Percentiles rank a stretch among this genome's conserved stretches.
These are phyloP conservation scores for Ceratosolen solmsi DNA, from an alignment of 1,140 invertebrate species.

Conservation along the genomic window DNA sequence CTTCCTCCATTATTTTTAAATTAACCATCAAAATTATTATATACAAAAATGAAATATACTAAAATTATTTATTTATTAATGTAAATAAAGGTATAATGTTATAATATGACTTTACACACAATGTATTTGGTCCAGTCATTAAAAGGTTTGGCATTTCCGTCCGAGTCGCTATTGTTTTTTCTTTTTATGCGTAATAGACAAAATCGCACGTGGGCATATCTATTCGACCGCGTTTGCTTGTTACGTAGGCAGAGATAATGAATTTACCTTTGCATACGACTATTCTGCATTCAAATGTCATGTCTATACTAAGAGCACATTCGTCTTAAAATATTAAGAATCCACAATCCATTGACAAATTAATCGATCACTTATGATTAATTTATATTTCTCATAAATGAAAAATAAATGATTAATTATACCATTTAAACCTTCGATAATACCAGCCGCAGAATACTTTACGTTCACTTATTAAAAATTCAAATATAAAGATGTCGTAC, in stretches of 20 bases:
- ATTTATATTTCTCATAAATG: background rate
- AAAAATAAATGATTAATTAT: background rate
- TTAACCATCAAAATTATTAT: too few relatives aligned
- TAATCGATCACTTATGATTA: conserved; percentile 11
- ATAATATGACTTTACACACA: too few relatives aligned
- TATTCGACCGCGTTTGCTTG: background rate
- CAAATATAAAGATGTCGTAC: background rate
- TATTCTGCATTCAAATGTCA: conserved; percentile 7
- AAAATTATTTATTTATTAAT: too few relatives aligned
- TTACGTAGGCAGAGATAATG: conserved; percentile 30
- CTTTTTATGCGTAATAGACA: background rate
- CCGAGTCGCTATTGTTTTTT: conserved; percentile 17
- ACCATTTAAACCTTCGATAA: background rate
- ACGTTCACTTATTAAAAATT: background rate
- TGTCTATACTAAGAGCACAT: background rate
- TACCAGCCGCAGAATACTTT: too few relatives aligned
- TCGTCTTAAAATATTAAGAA: conserved; percentile 1
- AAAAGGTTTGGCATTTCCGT: conserved; percentile 42
- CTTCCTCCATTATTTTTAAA: too few relatives aligned
- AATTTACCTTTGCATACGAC: conserved; percentile 26
- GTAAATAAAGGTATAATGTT: too few relatives aligned
- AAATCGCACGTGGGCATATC: conserved; percentile 42
- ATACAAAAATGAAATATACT: too few relatives aligned
- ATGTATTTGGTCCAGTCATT: background rate
- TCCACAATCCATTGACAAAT: background rate